Evolutionary conservation across 35 echinoderm and acorn worm genomes (phyloP).

Genomic region (Apostichopus californicus): DNA sequence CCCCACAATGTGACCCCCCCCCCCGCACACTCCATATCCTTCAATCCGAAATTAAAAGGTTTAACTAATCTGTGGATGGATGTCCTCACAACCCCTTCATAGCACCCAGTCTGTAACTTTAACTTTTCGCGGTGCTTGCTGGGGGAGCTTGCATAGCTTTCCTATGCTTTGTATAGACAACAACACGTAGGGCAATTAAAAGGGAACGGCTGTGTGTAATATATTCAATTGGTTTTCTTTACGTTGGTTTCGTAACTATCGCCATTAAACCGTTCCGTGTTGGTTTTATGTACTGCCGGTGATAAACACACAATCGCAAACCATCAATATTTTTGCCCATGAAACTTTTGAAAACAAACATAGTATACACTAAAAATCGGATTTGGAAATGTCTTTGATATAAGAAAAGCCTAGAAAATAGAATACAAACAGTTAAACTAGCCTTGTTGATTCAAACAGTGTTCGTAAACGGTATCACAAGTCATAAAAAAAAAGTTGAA

Average conservation of each 20-base stretch:
- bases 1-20: background rate
- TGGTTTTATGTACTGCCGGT: constrained; percentile 36
- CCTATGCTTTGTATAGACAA: background rate
- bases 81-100: background rate
- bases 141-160: too few species aligned
- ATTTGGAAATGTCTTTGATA: background rate
- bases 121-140: background rate
- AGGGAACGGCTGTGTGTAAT: background rate
- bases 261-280: background rate
- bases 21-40: background rate
- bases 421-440: constrained; percentile 25
- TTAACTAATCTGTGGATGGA: background rate
- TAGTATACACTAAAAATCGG: constrained; percentile 24
- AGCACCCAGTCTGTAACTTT: background rate
- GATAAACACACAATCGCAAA: constrained; percentile 31
- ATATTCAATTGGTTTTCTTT: background rate
- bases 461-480: background rate
- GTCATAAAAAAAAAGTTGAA: constrained; percentile 9
- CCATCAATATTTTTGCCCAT: constrained; percentile 52
- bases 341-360: constrained; percentile 58
- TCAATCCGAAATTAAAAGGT: background rate
- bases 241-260: constrained; percentile 29
- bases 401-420: background rate
- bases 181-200: background rate
- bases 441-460: constrained; percentile 43